Conservation (phyloP, 2,888 invertebrate genomes). For the Cephus runcator region DNA sequence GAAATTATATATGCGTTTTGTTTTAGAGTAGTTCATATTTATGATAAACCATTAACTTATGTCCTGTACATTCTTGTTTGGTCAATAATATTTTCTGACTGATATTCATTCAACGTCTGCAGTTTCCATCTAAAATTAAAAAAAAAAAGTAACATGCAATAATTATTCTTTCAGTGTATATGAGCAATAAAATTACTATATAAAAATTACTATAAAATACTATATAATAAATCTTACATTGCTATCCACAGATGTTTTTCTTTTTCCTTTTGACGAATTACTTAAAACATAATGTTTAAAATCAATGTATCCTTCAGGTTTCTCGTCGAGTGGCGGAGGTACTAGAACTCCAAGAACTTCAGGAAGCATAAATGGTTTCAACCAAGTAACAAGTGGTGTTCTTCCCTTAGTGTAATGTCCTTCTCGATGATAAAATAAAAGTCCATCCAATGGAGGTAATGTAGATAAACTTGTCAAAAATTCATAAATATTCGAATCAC, state of each 20-base stretch:
- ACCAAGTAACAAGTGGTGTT: constrained; percentile 92
- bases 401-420: constrained; percentile 81
- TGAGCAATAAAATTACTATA: background rate
- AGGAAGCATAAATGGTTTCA: constrained; percentile 88
- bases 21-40: background rate
- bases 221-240: constrained; percentile 15
- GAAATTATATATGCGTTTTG: background rate
- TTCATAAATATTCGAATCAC: constrained; percentile 66
- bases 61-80: background rate
- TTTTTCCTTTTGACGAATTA: constrained; percentile 8
- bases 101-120: constrained; percentile 18
- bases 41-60: background rate
- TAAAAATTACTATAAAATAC: too few species aligned
- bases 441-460: constrained; percentile 78
- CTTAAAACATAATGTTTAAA: constrained; percentile 40
- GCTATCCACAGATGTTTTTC: constrained; percentile 11
- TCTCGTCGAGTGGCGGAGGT: constrained; percentile 44
- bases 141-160: background rate
- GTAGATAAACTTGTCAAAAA: constrained; percentile 60
- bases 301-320: constrained; percentile 55
- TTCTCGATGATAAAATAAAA: constrained; percentile 90
- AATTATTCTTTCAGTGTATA: background rate
- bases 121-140: constrained; percentile 34
- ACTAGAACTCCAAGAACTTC: constrained; percentile 73
- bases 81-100: background rate